These are phyloP conservation scores for Phengaris alcon DNA, from an alignment of 2,888 invertebrate species.

Conservation along the genomic window DNA sequence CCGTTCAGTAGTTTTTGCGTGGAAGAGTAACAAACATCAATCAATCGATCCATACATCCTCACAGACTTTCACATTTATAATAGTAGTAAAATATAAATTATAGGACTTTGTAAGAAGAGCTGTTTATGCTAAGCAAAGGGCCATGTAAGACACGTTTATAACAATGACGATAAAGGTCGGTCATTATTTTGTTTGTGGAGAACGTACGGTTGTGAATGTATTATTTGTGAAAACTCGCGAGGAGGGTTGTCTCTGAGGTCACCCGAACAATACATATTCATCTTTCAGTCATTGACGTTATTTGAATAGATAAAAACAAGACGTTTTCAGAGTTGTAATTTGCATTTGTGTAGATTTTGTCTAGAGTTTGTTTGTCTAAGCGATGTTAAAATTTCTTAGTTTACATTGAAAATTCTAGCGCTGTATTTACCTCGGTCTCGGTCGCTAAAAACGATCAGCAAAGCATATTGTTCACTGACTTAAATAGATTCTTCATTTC, in stretches of 20 bases:
- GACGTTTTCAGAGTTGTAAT: slow-evolving; percentile 1
- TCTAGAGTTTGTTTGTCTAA: background rate
- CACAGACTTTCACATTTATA: too few species aligned
- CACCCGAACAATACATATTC: slow-evolving; percentile 21
- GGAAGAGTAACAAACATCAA: too few species aligned
- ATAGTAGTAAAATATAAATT: background rate
- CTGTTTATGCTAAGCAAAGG: background rate
- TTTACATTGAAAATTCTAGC: background rate
- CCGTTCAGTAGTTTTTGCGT: too few species aligned
- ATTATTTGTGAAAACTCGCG: background rate
- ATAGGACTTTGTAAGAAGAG: background rate
- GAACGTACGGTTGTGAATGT: slow-evolving; percentile 3
- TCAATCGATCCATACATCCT: too few species aligned
- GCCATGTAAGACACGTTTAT: background rate
- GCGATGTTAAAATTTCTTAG: background rate
- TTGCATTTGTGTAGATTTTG: slow-evolving; percentile 3
- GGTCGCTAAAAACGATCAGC: background rate
- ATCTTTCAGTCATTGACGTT: background rate
- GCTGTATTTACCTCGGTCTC: background rate
- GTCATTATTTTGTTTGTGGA: background rate
- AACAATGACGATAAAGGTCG: slow-evolving; percentile 3
- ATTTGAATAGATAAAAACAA: slow-evolving; percentile 8
- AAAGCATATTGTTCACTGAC: background rate
- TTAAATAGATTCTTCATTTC: background rate
- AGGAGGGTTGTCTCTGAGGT: slow-evolving; percentile 1